Percentiles rank a stretch among this genome's conserved stretches.
These are phyloP conservation scores for Saturnia pavonia DNA, from an alignment of 2,888 invertebrate species.

Conservation along the genomic window DNA sequence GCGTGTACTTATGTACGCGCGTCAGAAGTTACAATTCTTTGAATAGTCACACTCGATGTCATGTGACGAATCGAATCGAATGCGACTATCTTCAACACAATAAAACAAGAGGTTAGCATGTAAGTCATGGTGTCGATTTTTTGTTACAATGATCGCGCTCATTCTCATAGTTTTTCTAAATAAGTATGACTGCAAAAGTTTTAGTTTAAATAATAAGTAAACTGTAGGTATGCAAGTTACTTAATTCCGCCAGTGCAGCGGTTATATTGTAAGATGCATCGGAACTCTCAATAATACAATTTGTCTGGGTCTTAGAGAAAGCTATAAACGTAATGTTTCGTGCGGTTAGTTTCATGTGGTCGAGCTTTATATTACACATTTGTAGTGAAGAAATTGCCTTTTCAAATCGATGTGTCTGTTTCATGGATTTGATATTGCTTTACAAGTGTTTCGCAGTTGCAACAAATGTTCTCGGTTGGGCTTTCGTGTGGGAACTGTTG, in stretches of 20 bases:
- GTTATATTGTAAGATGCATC: conserved; percentile 35
- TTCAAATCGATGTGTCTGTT: conserved; percentile 36
- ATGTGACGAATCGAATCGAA: no score
- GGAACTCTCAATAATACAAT: conserved; percentile 23
- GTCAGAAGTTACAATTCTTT: no score
- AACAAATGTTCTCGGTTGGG: conserved; percentile 7
- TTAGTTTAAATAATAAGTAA: no score
- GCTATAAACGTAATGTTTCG: conserved; percentile 49
- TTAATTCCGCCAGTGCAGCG: conserved; percentile 39
- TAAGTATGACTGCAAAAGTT: no score
- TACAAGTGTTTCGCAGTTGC: conserved; percentile 27
- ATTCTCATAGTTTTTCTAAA: no score
- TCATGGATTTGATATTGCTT: conserved; percentile 29
- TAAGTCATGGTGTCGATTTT: no score
- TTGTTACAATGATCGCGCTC: no score
- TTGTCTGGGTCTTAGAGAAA: conserved; percentile 47
- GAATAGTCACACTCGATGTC: no score
- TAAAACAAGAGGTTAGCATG: no score
- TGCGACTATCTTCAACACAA: no score
- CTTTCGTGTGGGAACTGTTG: conserved; percentile 1
- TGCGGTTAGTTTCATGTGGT: conserved; percentile 62
- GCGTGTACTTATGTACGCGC: no score
- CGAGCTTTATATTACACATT: conserved; percentile 48
- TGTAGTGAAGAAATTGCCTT: conserved; percentile 45
- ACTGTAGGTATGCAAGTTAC: conserved; percentile 29